Base-by-base conservation (phyloP, 2,888 invertebrate species). In the Polyommatus icarus region DNA sequence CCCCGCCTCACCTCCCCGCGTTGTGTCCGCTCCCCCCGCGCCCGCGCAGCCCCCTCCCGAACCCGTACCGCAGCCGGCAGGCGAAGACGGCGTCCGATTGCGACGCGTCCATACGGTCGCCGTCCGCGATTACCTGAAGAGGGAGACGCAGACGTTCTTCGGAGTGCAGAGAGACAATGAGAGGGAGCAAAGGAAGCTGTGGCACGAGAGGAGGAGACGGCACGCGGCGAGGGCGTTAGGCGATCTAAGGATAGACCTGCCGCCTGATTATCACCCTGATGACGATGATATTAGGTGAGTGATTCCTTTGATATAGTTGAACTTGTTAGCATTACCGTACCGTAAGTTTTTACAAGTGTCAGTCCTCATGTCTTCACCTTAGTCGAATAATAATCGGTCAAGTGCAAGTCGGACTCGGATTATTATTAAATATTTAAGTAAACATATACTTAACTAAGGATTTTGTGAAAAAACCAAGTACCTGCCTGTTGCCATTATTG, bases 111-210 rank as follows among this genome's bases (percentile, higher is more conserved):
- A 93, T 82, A 92, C 93, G 0, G 88, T 91, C 12, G 92, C 90
- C n/a, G 93, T 94, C 76, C 87, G 93, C 81, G 92, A 96, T 86
- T 97, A 96, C 89, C 96, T 98, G 86, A 97, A 96, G 87, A 95
- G 96, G 83, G 97, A 97, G 88, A 97, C 97, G 78, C 97, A 97
- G 78, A 96, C 96, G 83, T 98, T 98, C 91, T 98, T 98, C 88
- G 98, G 98, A 29, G 96, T 98, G 79, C 96, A 97, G 85, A 96
- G 96, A 85, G 96, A 96, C 83, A 96, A 96, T 83, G 97, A 97
- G 88, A 95, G 95, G 84, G 95, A 96, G 85, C 96, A 97, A 90
- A 95, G 95, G 87, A 94, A 96, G 86, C 90, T 96, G 87, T 98
- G 98, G 98, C 94, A 96, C 85, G 97, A 97, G 86, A 95, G 98